These are phyloP conservation scores for Lingula anatina DNA, from an alignment of 2,888 invertebrate genomes.

Conservation along the genomic window DNA sequence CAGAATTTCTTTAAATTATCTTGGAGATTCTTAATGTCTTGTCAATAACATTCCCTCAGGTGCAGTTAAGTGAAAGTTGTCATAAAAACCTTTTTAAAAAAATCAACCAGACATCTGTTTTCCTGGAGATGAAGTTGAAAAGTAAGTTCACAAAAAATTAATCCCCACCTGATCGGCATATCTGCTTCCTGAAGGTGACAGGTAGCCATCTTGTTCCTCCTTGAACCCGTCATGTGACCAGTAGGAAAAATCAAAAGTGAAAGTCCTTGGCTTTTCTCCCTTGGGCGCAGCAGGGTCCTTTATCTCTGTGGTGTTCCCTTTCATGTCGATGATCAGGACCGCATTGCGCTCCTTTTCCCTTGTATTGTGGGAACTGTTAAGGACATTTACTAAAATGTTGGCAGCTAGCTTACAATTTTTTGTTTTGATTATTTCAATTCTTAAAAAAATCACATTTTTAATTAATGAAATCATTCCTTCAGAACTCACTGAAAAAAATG, in stretches of 20 bases:
- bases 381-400: constrained; percentile 4
- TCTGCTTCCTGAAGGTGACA: constrained; percentile 24
- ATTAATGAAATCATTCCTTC: too few relatives aligned
- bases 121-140: too few relatives aligned
- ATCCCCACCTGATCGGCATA: constrained; percentile 50
- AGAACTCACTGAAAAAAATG: too few relatives aligned
- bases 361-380: constrained; percentile 32
- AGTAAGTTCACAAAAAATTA: too few relatives aligned
- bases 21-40: too few relatives aligned
- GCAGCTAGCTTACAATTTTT: background rate
- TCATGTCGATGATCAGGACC: constrained; percentile 38
- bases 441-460: too few relatives aligned
- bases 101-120: too few relatives aligned
- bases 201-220: constrained; percentile 35
- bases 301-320: constrained; percentile 35
- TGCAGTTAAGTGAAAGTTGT: too few relatives aligned
- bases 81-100: too few relatives aligned
- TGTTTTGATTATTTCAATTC: too few relatives aligned
- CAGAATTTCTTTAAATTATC: too few relatives aligned
- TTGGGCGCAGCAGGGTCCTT: constrained; percentile 34
- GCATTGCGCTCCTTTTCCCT: constrained; percentile 39
- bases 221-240: constrained; percentile 48
- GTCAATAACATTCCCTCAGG: too few relatives aligned
- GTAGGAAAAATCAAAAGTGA: constrained; percentile 47
- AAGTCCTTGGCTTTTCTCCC: constrained; percentile 27